phyloP scores from a whole-genome alignment of 2,797 vertebrate species.

The Helostoma temminkii region DNA sequence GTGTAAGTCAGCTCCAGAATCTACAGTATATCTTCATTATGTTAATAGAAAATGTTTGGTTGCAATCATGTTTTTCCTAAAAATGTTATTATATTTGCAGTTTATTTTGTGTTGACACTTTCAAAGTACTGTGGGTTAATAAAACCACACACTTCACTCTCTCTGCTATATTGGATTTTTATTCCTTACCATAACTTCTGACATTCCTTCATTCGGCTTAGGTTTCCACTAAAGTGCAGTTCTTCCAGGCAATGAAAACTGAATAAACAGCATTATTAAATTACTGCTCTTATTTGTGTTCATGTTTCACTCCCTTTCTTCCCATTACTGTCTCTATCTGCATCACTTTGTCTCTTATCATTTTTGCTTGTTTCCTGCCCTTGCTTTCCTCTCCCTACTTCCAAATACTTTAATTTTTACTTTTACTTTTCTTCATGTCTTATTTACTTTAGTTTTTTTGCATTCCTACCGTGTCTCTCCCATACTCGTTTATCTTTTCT shows the following conservation, averaged over 20 bases:
- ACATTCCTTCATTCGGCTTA: conserved; percentile 24
- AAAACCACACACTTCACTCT: conserved; percentile 14
- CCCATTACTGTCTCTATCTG: background rate
- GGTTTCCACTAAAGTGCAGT: conserved; percentile 58
- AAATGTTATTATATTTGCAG: too few relatives aligned
- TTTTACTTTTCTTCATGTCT: background rate
- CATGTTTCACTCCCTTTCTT: conserved; percentile 22
- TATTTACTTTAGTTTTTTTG: background rate
- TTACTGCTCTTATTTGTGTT: conserved; percentile 46
- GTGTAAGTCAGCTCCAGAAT: too few relatives aligned
- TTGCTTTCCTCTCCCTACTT: too few relatives aligned
- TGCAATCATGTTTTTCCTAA: too few relatives aligned
- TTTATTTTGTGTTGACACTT: too few relatives aligned
- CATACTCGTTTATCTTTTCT: background rate
- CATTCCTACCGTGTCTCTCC: too few relatives aligned
- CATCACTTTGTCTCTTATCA: too few relatives aligned
- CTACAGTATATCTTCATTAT: too few relatives aligned
- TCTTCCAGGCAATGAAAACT: conserved; percentile 36
- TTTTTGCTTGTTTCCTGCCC: too few relatives aligned
- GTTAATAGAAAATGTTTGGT: too few relatives aligned
- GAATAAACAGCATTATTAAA: conserved; percentile 55
- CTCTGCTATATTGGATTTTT: conserved; percentile 16
- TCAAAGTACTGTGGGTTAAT: too few relatives aligned
- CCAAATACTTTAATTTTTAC: background rate
- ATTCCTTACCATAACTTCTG: conserved; percentile 26